A percentile compares a stretch with the other conserved stretches of the same genome.
These are phyloP conservation scores for Dicrurus megarhynchus DNA, from an alignment of 2,113 vertebrate species.

Conservation along the genomic window DNA sequence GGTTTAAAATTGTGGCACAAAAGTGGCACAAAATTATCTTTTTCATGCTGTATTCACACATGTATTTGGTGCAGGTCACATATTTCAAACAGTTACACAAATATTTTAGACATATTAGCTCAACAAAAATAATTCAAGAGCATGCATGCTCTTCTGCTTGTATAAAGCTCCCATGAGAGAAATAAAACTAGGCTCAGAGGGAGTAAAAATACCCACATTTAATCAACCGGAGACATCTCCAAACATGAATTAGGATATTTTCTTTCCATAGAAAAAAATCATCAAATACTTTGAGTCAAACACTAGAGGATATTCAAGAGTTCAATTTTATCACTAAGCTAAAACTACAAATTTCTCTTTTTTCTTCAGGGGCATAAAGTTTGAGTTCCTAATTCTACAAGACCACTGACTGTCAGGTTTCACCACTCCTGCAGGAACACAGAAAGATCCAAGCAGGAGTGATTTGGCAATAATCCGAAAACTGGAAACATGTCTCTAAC, in stretches of 20 bases:
- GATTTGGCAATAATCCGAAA: not conserved
- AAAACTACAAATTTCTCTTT: not conserved
- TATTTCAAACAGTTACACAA: not conserved
- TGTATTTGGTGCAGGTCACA: not conserved
- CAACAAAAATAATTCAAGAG: constrained; percentile 1
- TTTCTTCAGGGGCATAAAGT: not conserved
- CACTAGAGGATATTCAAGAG: not conserved
- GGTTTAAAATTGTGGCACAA: not conserved
- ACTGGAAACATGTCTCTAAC: not conserved
- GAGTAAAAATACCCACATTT: not conserved
- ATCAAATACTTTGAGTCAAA: not conserved
- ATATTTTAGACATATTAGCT: not conserved
- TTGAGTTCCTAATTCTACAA: not conserved
- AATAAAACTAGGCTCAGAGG: not conserved
- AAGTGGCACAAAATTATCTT: not conserved
- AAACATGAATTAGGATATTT: not conserved
- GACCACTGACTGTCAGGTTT: not conserved
- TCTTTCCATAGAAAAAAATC: not conserved
- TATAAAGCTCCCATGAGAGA: not conserved
- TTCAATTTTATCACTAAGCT: not conserved
- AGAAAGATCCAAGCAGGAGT: not conserved
- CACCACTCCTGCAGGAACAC: not conserved
- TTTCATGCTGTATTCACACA: not conserved
- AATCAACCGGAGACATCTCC: not conserved
- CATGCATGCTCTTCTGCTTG: not conserved